A percentile compares a stretch with the other conserved stretches of the same genome.
Evolutionary conservation across 2,113 vertebrate genomes (phyloP).

Genomic region (Strix aluco): DNA sequence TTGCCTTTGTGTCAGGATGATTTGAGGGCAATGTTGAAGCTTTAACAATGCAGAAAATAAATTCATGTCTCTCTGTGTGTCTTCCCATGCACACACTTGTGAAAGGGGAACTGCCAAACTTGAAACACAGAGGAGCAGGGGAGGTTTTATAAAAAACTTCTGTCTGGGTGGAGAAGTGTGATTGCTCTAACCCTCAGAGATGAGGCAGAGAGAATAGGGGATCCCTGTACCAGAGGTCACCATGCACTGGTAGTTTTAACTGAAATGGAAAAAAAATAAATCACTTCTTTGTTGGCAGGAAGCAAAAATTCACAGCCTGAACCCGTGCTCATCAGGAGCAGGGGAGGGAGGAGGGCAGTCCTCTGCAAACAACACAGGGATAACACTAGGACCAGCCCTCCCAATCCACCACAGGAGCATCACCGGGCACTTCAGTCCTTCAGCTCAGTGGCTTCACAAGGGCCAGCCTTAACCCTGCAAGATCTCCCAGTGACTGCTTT

Average conservation of each 20-base stretch:
- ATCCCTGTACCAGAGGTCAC: neutral
- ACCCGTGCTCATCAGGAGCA: neutral
- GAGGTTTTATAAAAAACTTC: constrained; percentile 26
- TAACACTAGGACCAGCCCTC: neutral
- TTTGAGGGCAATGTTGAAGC: constrained; percentile 72
- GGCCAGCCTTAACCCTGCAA: neutral
- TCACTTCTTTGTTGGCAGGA: neutral
- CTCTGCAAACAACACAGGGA: neutral
- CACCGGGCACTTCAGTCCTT: neutral
- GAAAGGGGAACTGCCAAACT: constrained; percentile 2
- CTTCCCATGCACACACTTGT: constrained; percentile 25
- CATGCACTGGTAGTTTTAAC: neutral
- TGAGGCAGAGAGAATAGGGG: neutral
- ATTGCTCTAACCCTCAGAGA: neutral
- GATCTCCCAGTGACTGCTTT: neutral
- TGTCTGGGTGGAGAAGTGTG: neutral
- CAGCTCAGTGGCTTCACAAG: rapidly evolving
- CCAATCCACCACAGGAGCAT: neutral
- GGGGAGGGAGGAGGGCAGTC: neutral
- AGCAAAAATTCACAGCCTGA: neutral
- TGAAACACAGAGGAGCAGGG: neutral
- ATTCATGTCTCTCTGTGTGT: constrained; percentile 38
- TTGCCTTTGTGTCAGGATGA: constrained; percentile 76
- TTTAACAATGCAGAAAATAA: constrained; percentile 78
- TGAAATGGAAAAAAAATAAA: neutral